phyloP scores from a whole-genome alignment of 1,140 invertebrate species.

The Daktulosphaira vitifoliae region DNA sequence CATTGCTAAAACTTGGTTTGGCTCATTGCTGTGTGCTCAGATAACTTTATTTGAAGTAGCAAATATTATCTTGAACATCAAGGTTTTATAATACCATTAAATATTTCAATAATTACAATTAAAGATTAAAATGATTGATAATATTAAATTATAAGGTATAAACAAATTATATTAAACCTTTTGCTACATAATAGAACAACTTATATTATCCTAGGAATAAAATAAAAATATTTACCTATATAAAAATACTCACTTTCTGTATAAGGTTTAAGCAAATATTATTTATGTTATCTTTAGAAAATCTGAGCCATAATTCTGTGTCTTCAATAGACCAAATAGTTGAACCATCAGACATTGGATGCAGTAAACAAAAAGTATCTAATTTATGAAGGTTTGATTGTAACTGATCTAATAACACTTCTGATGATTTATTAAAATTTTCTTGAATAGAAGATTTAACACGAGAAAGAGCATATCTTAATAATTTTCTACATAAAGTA shows the following conservation, averaged over 20 bases:
- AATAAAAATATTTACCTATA: no score
- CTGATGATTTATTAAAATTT: not conserved
- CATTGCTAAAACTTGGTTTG: no score
- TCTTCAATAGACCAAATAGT: conserved; percentile 18
- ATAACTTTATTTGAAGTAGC: no score
- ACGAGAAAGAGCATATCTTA: conserved; percentile 20
- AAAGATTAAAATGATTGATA: no score
- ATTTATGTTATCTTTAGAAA: conserved; percentile 21
- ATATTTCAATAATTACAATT: no score
- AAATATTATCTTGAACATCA: no score
- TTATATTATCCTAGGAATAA: no score
- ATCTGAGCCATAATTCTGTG: conserved; percentile 23
- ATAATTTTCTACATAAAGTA: conserved; percentile 19
- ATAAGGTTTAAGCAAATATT: conserved; percentile 13
- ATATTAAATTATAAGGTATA: no score
- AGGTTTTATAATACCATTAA: no score
- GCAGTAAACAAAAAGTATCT: conserved; percentile 19
- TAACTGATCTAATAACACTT: conserved; percentile 5
- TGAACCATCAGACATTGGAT: conserved; percentile 1
- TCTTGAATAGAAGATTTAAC: not conserved
- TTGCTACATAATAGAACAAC: no score
- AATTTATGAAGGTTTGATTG: conserved; percentile 17
- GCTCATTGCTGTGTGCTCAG: no score
- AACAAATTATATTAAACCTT: no score
- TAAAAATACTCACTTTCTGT: conserved; percentile 9